Evolutionary conservation across 1,140 invertebrate genomes (phyloP).

Genomic region (Telenomus remus): DNA sequence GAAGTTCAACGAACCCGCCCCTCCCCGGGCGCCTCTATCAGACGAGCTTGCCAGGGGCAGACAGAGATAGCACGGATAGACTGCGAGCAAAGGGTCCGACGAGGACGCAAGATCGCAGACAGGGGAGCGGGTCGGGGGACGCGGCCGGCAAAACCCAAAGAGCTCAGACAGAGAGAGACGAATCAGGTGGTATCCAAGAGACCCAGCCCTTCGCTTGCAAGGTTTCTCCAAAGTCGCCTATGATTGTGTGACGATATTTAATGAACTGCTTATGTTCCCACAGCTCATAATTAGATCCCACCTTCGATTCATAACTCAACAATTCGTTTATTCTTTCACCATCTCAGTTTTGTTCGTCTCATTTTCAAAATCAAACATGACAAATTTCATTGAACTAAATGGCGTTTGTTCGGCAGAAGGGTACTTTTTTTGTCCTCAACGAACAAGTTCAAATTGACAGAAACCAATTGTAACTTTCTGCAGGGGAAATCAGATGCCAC

Average conservation of each 20-base stretch:
- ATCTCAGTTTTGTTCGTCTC: too few species aligned
- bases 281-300: too few species aligned
- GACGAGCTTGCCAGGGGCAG: constrained; percentile 54
- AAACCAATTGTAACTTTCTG: too few species aligned
- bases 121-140: constrained; percentile 6
- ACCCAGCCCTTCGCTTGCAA: constrained; percentile 43
- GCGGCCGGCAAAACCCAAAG: constrained; percentile 23
- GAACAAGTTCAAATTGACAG: too few species aligned
- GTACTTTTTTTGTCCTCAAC: too few species aligned
- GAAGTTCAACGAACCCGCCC: constrained; percentile 57
- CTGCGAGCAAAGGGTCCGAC: constrained; percentile 43
- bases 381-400: too few species aligned
- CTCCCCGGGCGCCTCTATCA: constrained; percentile 35
- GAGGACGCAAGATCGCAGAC: constrained; percentile 20
- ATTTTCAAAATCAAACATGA: too few species aligned
- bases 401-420: too few species aligned
- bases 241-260: constrained; percentile 39
- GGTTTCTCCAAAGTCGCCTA: constrained; percentile 46
- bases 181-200: constrained; percentile 62
- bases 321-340: too few species aligned
- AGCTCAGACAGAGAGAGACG: constrained; percentile 44
- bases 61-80: constrained; percentile 49
- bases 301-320: too few species aligned
- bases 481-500: too few species aligned
- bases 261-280: constrained; percentile 14